Base-by-base conservation (phyloP, 2,113 vertebrate genomes). In the Menidia beryllina region DNA sequence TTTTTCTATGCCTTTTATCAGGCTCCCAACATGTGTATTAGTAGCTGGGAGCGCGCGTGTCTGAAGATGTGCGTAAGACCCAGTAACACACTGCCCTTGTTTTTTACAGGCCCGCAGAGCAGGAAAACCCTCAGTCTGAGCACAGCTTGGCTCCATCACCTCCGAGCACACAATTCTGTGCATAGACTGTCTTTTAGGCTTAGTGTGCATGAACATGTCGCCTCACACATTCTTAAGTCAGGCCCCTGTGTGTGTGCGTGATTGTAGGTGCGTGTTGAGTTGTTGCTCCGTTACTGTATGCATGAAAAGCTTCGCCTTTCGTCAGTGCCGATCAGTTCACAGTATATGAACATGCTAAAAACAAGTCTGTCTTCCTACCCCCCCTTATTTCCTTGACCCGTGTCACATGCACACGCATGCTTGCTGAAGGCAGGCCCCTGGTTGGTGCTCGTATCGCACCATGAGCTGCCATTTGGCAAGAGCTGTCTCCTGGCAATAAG, bases 321-420 rank as follows among this genome's bases (percentile, higher is more conserved):
- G 54, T 89, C 66, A 69, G 68, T 49, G 26, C 78, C 80, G 77
- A 88, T 93, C 90, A 93, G 54, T 84, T 88, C 86, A 88, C 87
- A 87, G 79, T 80, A 34, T 74, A 73, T 90, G 89, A 90, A 80
- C 92, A 93, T 36, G 78, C 60, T 75, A 81, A 91, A 92, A 93
- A 92, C 90, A 91, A 88, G 79, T 14, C 60, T 70, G 24, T 21
- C 36, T 27, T 24, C 6, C 62, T 7, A 26, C 49, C 59, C 68
- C 67, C 75, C 49, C 66, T 69, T 21, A 17, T 53, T 21, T 25
- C 53, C 64, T 63, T 65, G 24, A 39, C 70, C 69, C 54, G 2
- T 41, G 65, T 64, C 75, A 63, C 26, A 26, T 48, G 24, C 43
- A 45, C 45, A 39, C 59, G 50, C 75, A 45, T 54, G 49, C 57